Conservation (phyloP, 2,888 invertebrate genomes). For the Perdita meconis region DNA sequence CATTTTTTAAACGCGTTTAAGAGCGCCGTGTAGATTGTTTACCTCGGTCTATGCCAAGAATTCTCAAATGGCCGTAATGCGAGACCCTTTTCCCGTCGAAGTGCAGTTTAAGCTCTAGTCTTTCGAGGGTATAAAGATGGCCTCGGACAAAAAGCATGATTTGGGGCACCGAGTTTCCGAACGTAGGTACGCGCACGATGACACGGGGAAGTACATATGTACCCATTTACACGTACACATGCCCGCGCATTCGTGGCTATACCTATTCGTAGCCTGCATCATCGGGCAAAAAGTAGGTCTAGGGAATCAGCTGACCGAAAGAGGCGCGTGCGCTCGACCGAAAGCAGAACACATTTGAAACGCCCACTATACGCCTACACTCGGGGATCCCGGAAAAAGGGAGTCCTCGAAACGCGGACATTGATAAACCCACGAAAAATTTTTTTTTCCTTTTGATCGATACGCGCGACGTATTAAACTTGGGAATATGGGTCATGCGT, state of each 20-base stretch:
- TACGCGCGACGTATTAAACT: conserved; percentile 14
- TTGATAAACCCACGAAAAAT: conserved; percentile 34
- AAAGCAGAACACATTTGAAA: conserved; percentile 55
- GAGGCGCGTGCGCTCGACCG: conserved; percentile 73
- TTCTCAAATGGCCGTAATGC: neutral
- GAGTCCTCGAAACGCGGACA: conserved; percentile 27
- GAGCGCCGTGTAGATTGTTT: no score
- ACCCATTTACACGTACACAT: conserved; percentile 6
- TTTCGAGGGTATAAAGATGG: conserved; percentile 50
- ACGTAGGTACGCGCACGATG: conserved; percentile 47
- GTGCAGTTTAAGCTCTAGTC: conserved; percentile 28
- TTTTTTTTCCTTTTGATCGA: conserved; percentile 26
- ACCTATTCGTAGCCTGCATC: conserved; percentile 71
- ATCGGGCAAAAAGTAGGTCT: conserved; percentile 80
- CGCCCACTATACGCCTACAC: conserved; percentile 63
- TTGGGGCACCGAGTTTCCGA: conserved; percentile 71
- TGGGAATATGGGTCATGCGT: conserved; percentile 43
- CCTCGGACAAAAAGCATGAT: conserved; percentile 71
- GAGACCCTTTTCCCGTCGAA: neutral
- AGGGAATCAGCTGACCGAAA: conserved; percentile 81
- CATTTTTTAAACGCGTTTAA: no score
- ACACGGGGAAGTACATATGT: conserved; percentile 19
- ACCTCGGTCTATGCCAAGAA: no score
- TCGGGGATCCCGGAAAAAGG: conserved; percentile 31
- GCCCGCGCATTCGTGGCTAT: conserved; percentile 42